Percentiles rank a stretch among this genome's conserved stretches.
phyloP scores from a whole-genome alignment of 2,888 invertebrate species.

The Busseola fusca region DNA sequence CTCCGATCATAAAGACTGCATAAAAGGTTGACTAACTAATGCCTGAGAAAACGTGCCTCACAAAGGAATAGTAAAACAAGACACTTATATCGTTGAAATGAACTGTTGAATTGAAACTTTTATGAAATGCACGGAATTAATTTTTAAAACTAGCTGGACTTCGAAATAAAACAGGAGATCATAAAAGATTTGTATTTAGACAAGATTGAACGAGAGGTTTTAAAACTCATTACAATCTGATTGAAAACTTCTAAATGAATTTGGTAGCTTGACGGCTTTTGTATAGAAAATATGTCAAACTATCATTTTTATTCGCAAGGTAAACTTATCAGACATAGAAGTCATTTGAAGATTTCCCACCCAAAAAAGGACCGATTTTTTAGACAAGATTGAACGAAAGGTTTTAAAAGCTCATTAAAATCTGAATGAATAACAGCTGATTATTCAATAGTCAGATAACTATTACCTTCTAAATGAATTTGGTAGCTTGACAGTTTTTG shows the following conservation, averaged over 20 bases:
- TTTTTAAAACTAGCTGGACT: constrained; percentile 7
- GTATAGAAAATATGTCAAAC: neutral
- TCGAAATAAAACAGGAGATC: constrained; percentile 15
- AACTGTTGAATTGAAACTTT: constrained; percentile 25
- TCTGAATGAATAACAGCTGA: neutral
- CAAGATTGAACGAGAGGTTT: neutral
- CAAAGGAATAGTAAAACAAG: constrained; percentile 37
- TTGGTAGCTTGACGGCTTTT: neutral
- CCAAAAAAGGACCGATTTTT: too few relatives aligned
- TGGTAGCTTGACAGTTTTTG: neutral
- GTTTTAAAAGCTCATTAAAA: constrained; percentile 19
- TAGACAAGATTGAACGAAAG: too few relatives aligned
- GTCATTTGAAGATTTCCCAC: too few relatives aligned
- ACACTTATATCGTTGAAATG: constrained; percentile 24
- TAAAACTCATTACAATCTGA: too few relatives aligned
- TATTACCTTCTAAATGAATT: neutral
- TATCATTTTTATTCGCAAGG: too few relatives aligned
- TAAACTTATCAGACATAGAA: neutral
- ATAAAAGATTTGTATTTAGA: constrained; percentile 1
- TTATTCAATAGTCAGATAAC: neutral
- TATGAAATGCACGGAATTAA: constrained; percentile 15
- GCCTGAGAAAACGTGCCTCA: constrained; percentile 19
- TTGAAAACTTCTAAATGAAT: neutral
- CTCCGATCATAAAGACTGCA: constrained; percentile 27
- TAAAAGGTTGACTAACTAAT: constrained; percentile 35